Evolutionary conservation across 2,797 vertebrate species (phyloP).

Genomic region (Neosalanx taihuensis): DNA sequence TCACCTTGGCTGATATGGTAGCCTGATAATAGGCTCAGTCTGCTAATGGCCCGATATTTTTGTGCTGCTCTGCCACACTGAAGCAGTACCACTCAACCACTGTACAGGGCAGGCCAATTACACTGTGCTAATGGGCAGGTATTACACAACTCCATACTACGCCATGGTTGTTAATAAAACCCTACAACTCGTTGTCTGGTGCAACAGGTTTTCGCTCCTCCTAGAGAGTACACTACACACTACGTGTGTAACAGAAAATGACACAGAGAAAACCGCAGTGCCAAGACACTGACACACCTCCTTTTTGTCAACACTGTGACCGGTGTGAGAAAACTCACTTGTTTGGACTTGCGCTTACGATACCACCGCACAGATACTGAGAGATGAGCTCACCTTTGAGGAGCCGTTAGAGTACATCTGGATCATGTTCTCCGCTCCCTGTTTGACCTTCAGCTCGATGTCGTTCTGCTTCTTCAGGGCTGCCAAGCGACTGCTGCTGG

Average conservation of each 20-base stretch:
- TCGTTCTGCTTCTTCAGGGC: slow-evolving; percentile 93
- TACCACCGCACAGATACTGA: background rate
- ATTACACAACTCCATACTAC: background rate
- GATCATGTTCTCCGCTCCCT: slow-evolving; percentile 98
- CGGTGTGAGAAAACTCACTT: background rate
- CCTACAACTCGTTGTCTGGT: background rate
- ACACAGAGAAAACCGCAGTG: background rate
- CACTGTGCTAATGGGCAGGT: background rate
- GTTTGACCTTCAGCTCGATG: slow-evolving; percentile 97
- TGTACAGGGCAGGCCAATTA: background rate
- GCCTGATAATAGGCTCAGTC: background rate
- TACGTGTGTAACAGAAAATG: background rate
- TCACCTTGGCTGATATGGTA: slow-evolving; percentile 2
- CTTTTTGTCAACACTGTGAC: background rate
- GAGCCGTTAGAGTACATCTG: slow-evolving; percentile 96
- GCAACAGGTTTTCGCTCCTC: background rate
- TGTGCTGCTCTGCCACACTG: too few species aligned
- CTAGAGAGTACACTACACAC: background rate
- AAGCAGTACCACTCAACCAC: too few species aligned
- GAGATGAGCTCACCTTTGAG: slow-evolving; percentile 80
- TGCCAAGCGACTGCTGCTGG: slow-evolving; percentile 85
- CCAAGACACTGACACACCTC: background rate
- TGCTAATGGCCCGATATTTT: background rate
- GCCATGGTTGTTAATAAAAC: background rate
- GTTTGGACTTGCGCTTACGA: background rate